Conservation (phyloP, 2,113 vertebrate species). For the Phoenicopterus ruber region DNA sequence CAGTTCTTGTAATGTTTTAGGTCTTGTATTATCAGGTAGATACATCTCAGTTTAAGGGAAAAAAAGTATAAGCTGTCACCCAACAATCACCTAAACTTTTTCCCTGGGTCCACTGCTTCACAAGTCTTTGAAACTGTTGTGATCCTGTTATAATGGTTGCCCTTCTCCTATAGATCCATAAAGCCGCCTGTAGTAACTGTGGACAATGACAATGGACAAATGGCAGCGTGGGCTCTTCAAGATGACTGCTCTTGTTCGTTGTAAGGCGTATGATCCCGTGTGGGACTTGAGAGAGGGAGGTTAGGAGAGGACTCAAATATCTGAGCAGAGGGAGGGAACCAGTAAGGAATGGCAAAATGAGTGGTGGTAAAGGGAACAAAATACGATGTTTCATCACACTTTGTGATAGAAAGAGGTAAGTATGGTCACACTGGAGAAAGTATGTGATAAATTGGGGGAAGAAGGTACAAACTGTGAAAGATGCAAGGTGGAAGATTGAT, state of each 20-base stretch:
- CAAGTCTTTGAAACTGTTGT: not conserved
- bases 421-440: not conserved
- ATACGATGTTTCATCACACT: not conserved
- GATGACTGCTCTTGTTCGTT: fast-evolving
- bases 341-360: not conserved
- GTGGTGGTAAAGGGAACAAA: not conserved
- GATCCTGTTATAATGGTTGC: not conserved
- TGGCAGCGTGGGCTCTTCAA: not conserved
- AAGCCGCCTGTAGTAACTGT: not conserved
- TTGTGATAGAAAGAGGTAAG: not conserved
- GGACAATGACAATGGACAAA: not conserved
- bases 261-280: not conserved
- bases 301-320: not conserved
- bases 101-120: not conserved
- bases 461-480: not conserved
- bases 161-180: not conserved
- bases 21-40: not conserved
- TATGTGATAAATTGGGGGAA: not conserved
- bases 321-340: not conserved
- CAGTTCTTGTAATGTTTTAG: not conserved
- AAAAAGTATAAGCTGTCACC: not conserved
- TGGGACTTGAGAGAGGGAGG: not conserved
- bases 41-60: not conserved
- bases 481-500: not conserved
- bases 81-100: not conserved